A percentile compares a stretch with the other conserved stretches of the same genome.
Evolutionary conservation across 92 coral and sea anemone species (phyloP).

Genomic region (Epizoanthus ramosus): DNA sequence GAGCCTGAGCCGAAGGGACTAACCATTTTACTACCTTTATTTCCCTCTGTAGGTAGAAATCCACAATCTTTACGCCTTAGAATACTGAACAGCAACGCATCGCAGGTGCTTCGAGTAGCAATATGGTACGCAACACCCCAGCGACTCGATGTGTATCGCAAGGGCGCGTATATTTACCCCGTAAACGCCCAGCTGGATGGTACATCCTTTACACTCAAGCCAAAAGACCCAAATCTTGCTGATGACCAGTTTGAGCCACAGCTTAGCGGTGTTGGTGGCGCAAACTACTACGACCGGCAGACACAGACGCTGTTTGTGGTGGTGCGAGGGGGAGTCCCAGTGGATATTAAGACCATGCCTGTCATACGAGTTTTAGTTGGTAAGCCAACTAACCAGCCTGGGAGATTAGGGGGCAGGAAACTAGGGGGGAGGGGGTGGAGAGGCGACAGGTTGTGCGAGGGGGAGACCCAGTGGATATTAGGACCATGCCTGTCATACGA

Average conservation of each 20-base stretch:
- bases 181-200: constrained; percentile 73
- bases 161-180: constrained; percentile 81
- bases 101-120: constrained; percentile 75
- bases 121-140: constrained; percentile 84
- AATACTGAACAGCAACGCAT: constrained; percentile 64
- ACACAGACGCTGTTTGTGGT: constrained; percentile 74
- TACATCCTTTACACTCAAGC: constrained; percentile 63
- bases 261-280: constrained; percentile 78
- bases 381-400: constrained; percentile 33
- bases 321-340: constrained; percentile 74
- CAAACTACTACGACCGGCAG: constrained; percentile 80
- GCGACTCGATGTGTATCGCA: constrained; percentile 82
- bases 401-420: too few species aligned
- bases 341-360: constrained; percentile 90
- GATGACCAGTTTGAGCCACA: constrained; percentile 91
- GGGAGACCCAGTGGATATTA: constrained; percentile 72
- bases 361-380: constrained; percentile 76
- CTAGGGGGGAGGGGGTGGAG: background rate
- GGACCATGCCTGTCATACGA: constrained; percentile 85
- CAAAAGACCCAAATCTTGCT: constrained; percentile 75
- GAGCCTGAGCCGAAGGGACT: too few species aligned
- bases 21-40: too few species aligned
- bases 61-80: constrained; percentile 82
- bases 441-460: constrained; percentile 60
- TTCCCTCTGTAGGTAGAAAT: constrained; percentile 60